phyloP scores from a whole-genome alignment of 2,113 vertebrate genomes.

The Hylia prasina region DNA sequence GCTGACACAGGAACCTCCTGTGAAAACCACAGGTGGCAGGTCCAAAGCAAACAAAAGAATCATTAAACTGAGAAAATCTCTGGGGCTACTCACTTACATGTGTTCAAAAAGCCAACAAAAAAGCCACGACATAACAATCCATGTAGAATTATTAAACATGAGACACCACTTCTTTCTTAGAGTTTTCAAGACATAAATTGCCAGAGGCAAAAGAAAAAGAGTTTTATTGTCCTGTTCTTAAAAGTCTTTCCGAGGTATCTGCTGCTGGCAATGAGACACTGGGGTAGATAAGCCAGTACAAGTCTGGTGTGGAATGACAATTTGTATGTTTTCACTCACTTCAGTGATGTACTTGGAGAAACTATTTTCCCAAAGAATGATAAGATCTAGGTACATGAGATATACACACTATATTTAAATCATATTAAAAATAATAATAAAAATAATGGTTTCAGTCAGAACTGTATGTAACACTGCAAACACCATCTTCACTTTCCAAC shows the following conservation, averaged over 20 bases:
- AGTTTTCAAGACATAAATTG: background rate
- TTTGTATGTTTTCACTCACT: background rate
- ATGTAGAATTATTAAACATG: background rate
- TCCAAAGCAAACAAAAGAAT: background rate
- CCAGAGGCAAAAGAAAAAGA: background rate
- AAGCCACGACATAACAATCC: background rate
- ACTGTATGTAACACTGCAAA: background rate
- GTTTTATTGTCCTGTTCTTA: background rate
- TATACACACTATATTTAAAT: background rate
- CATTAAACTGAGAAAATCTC: background rate
- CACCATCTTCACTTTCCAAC: background rate
- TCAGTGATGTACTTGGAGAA: background rate
- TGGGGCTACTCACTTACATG: background rate
- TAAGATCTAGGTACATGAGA: background rate
- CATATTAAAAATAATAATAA: background rate
- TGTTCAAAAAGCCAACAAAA: background rate
- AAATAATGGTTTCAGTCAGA: background rate
- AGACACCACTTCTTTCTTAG: background rate
- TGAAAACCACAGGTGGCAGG: background rate
- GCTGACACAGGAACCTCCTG: background rate
- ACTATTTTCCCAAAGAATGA: background rate
- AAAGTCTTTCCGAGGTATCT: background rate
- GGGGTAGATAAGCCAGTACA: background rate
- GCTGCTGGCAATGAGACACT: background rate
- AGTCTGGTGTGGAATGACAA: background rate